phyloP scores from a whole-genome alignment of 2,113 vertebrate species.

The Oceanites oceanicus region DNA sequence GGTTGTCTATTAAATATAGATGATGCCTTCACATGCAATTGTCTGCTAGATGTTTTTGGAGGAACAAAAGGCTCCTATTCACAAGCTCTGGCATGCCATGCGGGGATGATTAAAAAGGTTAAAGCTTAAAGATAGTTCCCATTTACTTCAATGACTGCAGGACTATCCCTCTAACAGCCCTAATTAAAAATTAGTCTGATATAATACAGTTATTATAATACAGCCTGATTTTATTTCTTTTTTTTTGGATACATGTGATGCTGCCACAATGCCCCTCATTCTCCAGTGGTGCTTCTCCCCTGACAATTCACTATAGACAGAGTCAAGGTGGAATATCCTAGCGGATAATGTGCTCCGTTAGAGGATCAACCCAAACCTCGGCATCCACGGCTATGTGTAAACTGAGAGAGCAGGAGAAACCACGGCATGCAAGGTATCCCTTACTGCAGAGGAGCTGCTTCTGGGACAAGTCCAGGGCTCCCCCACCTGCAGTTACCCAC shows the following conservation, averaged over 20 bases:
- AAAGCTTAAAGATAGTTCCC: background rate
- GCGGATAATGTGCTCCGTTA: background rate
- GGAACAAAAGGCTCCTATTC: constrained; percentile 8
- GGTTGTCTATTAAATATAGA: background rate
- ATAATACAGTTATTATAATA: background rate
- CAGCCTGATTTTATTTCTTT: background rate
- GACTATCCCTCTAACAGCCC: background rate
- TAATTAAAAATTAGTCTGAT: background rate
- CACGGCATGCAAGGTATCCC: background rate
- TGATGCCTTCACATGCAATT: background rate
- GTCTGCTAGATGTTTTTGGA: background rate
- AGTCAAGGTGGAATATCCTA: background rate
- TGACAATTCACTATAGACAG: fast-evolving
- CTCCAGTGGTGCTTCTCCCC: background rate
- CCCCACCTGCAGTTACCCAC: no score
- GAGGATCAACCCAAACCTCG: background rate
- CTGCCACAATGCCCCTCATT: background rate
- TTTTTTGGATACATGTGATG: no score
- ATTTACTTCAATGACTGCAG: background rate
- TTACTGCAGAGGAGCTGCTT: background rate
- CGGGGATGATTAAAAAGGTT: background rate
- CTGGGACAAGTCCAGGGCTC: background rate
- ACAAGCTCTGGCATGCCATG: background rate
- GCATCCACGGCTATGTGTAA: fast-evolving
- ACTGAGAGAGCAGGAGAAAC: background rate